A percentile compares a stretch with the other conserved stretches of the same genome.
Evolutionary conservation across 2,797 vertebrate species (phyloP).

Genomic region (Smutsia gigantea): DNA sequence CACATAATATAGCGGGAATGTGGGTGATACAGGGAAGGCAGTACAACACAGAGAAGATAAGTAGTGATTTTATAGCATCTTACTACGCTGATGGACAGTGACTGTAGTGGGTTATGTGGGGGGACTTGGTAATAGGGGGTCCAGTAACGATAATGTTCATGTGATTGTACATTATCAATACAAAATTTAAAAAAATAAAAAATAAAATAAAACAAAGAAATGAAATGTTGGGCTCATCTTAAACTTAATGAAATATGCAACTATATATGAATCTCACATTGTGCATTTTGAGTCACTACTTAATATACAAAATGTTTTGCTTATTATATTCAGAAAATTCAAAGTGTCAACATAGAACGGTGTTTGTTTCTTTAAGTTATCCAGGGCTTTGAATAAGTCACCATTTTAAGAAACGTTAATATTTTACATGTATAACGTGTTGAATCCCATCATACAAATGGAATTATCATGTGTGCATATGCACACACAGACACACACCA

Average conservation of each 20-base stretch:
- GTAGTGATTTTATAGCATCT: too few species aligned
- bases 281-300: not conserved
- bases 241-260: not conserved
- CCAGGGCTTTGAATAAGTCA: not conserved
- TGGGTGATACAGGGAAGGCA: too few species aligned
- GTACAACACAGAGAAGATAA: too few species aligned
- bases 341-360: not conserved
- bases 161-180: too few species aligned
- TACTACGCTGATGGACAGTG: too few species aligned
- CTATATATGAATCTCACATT: not conserved
- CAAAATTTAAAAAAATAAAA: too few species aligned
- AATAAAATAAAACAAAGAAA: too few species aligned
- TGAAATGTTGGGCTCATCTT: not conserved
- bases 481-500: not conserved
- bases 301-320: not conserved
- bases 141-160: too few species aligned
- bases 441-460: not conserved
- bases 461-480: not conserved
- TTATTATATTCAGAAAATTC: not conserved
- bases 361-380: not conserved
- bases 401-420: not conserved
- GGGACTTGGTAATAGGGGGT: too few species aligned
- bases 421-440: not conserved
- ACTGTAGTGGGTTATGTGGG: too few species aligned
- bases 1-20: too few species aligned